Conservation (phyloP, 2,113 vertebrate genomes). For the Philantomba maxwellii region DNA sequence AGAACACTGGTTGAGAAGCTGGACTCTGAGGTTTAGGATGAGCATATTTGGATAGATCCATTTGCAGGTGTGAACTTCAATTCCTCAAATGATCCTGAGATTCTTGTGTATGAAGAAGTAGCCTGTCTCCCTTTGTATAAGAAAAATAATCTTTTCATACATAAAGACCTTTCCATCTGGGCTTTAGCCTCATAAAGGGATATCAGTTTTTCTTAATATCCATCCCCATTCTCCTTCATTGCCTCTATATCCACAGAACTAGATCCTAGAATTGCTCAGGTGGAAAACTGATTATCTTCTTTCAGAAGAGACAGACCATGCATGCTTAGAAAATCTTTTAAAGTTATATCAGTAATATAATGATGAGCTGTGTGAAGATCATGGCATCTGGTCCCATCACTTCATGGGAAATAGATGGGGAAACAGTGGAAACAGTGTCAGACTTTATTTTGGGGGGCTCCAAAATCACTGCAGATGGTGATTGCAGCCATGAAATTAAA, state of each 20-base stretch:
- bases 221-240: not conserved
- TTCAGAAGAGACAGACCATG: not conserved
- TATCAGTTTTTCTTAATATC: not conserved
- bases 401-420: too few species aligned
- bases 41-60: not conserved
- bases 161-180: not conserved
- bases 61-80: not conserved
- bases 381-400: too few species aligned
- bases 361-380: not conserved
- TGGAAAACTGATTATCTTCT: not conserved
- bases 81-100: not conserved
- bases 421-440: too few species aligned
- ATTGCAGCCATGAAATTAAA: too few species aligned
- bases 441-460: too few species aligned
- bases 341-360: not conserved
- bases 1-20: not conserved
- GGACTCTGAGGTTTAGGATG: not conserved
- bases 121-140: not conserved
- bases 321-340: not conserved
- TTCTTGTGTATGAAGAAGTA: not conserved
- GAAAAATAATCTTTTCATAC: not conserved
- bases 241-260: not conserved
- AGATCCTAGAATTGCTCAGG: not conserved
- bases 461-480: too few species aligned
- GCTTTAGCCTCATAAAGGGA: not conserved